Conservation (phyloP, 2,113 vertebrate species). For the Tamias sibiricus region DNA sequence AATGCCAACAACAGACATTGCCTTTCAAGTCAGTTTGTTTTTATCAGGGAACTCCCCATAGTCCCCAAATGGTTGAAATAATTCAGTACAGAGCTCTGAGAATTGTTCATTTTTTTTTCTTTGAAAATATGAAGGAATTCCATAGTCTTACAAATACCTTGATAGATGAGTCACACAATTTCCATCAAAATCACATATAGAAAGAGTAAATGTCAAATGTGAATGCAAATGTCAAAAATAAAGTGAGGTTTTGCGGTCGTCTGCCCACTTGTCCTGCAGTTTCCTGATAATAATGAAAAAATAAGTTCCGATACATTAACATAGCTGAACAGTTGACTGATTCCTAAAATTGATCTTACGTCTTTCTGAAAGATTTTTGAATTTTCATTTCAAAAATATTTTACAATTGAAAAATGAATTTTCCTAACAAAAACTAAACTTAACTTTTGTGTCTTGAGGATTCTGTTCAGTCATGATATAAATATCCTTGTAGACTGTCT, state of each 20-base stretch:
- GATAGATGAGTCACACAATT: conserved; percentile 53
- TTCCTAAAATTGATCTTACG: background rate
- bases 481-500: background rate
- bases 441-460: background rate
- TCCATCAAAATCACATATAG: conserved; percentile 40
- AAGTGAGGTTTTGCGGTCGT: background rate
- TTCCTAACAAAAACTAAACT: background rate
- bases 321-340: background rate
- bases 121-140: conserved; percentile 55
- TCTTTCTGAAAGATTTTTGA: background rate
- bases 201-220: conserved; percentile 63
- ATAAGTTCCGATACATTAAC: background rate
- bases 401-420: background rate
- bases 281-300: background rate
- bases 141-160: conserved; percentile 53
- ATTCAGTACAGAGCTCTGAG: background rate
- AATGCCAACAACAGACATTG: background rate
- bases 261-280: background rate
- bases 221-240: conserved; percentile 59
- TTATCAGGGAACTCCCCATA: background rate
- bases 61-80: background rate
- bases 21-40: background rate
- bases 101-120: conserved; percentile 29
- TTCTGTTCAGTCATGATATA: background rate
- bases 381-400: background rate